Percentiles rank a stretch among this genome's conserved stretches.
These are phyloP conservation scores for Cyanoderma ruficeps DNA, from an alignment of 2,113 vertebrate genomes.

Conservation along the genomic window DNA sequence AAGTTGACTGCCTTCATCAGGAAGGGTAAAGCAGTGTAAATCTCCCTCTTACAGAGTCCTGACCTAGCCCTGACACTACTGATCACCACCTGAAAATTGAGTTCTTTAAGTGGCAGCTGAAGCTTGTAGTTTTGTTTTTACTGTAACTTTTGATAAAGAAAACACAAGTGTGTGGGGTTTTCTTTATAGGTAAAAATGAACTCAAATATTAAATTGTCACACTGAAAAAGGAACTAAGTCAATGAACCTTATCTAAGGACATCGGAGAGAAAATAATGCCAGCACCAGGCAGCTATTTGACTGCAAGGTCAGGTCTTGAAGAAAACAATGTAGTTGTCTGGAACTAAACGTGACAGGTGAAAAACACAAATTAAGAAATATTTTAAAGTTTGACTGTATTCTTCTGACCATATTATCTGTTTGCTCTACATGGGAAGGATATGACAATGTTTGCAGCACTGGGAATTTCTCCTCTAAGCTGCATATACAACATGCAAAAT, in stretches of 20 bases:
- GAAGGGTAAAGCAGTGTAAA: background rate
- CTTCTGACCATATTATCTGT: background rate
- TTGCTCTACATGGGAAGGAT: background rate
- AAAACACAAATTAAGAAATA: background rate
- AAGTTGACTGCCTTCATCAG: background rate
- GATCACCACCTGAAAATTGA: background rate
- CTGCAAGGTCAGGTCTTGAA: background rate
- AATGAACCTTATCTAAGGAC: background rate
- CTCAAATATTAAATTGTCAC: background rate
- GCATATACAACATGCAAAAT: background rate
- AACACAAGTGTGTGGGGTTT: background rate
- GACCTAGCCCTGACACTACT: background rate
- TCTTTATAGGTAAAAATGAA: background rate
- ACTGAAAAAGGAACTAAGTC: background rate
- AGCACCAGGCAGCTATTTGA: background rate
- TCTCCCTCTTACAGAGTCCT: background rate
- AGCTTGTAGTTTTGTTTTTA: background rate
- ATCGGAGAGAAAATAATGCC: background rate
- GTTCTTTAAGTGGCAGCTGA: background rate
- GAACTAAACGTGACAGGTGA: background rate
- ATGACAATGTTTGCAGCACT: background rate
- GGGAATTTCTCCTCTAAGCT: background rate
- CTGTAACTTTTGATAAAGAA: background rate
- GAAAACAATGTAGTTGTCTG: background rate
- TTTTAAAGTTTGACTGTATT: background rate